Conservation (phyloP, 2,113 vertebrate species). For the Anguilla rostrata region DNA sequence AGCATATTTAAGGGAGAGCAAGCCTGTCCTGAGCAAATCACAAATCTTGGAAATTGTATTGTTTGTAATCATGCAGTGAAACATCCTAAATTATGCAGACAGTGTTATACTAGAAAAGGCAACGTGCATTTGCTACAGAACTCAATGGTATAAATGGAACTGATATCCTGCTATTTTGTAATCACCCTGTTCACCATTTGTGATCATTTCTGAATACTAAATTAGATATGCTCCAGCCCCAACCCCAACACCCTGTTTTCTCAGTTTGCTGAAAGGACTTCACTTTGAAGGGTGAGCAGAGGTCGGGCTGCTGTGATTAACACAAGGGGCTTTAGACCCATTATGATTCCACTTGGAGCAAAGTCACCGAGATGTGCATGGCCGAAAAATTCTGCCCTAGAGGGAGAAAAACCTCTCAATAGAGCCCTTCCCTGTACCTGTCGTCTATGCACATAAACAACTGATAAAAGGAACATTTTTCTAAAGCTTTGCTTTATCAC, state of each 20-base stretch:
- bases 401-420: conserved; percentile 15
- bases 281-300: background rate
- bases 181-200: background rate
- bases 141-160: background rate
- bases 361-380: background rate
- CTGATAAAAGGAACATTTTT: conserved; percentile 9
- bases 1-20: background rate
- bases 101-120: background rate
- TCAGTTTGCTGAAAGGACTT: background rate
- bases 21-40: background rate
- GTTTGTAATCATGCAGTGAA: background rate
- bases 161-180: background rate
- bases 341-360: conserved; percentile 8
- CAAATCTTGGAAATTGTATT: background rate
- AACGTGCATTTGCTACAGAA: background rate
- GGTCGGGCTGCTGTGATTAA: background rate
- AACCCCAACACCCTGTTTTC: background rate
- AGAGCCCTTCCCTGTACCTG: conserved; percentile 6
- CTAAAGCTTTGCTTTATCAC: background rate
- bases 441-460: background rate
- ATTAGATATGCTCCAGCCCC: background rate
- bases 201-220: background rate
- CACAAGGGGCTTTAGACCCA: background rate
- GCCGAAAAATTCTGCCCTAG: background rate
- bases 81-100: background rate